Evolutionary conservation across 2,888 invertebrate species (phyloP).

Genomic region (Emmelina monodactyla): DNA sequence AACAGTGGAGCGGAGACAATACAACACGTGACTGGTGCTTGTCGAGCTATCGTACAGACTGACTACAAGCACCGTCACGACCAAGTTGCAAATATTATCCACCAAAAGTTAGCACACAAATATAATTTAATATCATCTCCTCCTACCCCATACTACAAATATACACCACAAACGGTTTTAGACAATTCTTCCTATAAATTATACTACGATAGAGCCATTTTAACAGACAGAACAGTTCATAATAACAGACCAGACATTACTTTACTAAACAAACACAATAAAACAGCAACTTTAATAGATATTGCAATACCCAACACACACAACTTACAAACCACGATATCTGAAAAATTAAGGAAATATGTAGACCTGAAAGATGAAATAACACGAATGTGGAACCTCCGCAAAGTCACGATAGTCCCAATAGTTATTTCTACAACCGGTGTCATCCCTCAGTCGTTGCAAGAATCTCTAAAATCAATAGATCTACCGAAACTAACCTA

Average conservation of each 20-base stretch:
- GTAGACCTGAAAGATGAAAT: constrained; percentile 5
- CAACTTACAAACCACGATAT: constrained; percentile 12
- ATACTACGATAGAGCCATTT: constrained; percentile 5
- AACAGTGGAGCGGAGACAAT: constrained; percentile 6
- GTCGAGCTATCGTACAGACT: constrained; percentile 5
- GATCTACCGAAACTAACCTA: background rate
- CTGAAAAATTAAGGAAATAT: constrained; percentile 13
- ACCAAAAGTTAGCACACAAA: constrained; percentile 10
- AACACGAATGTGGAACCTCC: constrained; percentile 3
- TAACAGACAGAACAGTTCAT: constrained; percentile 5
- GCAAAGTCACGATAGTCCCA: constrained; percentile 2
- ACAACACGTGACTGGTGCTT: constrained; percentile 10
- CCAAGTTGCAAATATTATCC: constrained; percentile 10
- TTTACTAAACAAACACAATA: constrained; percentile 9
- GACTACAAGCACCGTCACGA: constrained; percentile 9
- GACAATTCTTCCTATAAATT: constrained; percentile 5
- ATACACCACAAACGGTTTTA: constrained; percentile 6
- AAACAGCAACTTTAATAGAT: constrained; percentile 9
- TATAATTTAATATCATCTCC: background rate
- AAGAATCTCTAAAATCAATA: constrained; percentile 2
- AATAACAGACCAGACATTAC: constrained; percentile 12
- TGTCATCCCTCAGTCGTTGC: constrained; percentile 1
- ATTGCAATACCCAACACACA: constrained; percentile 12
- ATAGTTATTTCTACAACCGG: constrained; percentile 3
- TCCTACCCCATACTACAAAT: constrained; percentile 9